Evolutionary conservation across 2,113 vertebrate genomes (phyloP), one percentile per base, ranked within the genome.

Genomic region (Pithys albifrons): DNA sequence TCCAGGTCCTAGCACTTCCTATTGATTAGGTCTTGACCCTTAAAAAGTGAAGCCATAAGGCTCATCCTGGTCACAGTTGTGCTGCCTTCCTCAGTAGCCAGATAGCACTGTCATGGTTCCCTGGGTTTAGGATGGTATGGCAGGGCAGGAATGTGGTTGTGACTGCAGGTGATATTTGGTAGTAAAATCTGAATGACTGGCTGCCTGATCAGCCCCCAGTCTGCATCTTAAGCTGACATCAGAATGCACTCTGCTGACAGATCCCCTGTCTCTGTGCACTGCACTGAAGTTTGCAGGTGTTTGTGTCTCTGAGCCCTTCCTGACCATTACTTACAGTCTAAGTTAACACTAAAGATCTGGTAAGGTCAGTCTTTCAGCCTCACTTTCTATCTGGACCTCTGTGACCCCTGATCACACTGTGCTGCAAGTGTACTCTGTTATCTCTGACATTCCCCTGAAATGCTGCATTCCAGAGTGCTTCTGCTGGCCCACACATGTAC

Each of bases 381-480:
- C 27, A 24, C 41, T 67, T n/a, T 75, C 10, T 46, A 28, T 86
- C 22, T 82, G 35, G 51, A 35, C 28, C 43, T 75, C 52, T 52
- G 1, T 79, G 85, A 54, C 71, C 33, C 46, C 27, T 17, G 27
- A 8, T 51, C 2, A n/a, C 33, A 28, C 29, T 78, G 19, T 89
- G 57, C 79, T 74, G n/a, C 1, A 2, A 17, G 43, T 65, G n/a
- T 80, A 48, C 69, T 66, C 59, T 93, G 57, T 70, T 79, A 31
- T 46, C 67, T 87, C 76, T 93, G 69, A 88, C 29, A 1, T 29
- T 82, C 64, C 12, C 54, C 23, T 93, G 49, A 25, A 71, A 6
- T 83, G 22, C 46, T 87, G 58, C 41, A 19, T 97, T 98, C 81
- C 89, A 98, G 98, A 94, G 97, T 54, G 83, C 87, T 48, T 96